Evolutionary conservation across 2,797 vertebrate species (phyloP), one percentile per base, ranked within the genome.

Genomic region (Rhabdomys pumilio): DNA sequence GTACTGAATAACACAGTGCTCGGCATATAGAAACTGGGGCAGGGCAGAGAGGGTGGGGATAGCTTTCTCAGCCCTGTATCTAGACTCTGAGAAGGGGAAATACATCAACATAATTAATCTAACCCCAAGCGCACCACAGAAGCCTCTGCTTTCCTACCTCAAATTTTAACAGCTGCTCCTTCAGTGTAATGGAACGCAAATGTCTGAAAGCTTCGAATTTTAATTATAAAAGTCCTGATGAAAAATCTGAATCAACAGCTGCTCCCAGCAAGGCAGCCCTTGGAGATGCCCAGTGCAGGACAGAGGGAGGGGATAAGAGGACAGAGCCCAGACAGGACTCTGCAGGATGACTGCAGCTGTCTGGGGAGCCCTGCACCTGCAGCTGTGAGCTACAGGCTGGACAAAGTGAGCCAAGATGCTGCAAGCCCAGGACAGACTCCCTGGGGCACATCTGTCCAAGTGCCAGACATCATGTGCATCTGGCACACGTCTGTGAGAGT

Each of bases 191-290:
- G 94, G 92, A 97, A 96, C 94, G 81, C 85, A 95, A 98, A 97
- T 84, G 97, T 90, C 95, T 96, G 93, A 97, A 97, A 98, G 92
- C 79, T 90, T 96, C 55, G 19, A 97, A 96, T 97, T 97, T 97
- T 96, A 98, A 98, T 97, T 89, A 98, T 89, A 91, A 96, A 95
- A 98, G 91, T 89, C 96, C 96, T 97, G 96, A 97, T 98, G 96
- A 98, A 98, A 98, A 98, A 93, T 96, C 97, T 29, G 98, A 97
- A 97, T 94, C 97, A 97, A 97, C 98, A 98, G 98, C 97, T 98
- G 98, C 97, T 97, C 96, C 69, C 96, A 4, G 96, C 57, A 89
- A 95, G 97, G 93, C 34, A 2, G 91, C 85, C 98, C 96, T 98
- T 73, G 80, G 98, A 98, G 98, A 95, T 88, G 95, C 90, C 57